phyloP scores from a whole-genome alignment of 2,888 invertebrate species.

The Nemurella pictetii region DNA sequence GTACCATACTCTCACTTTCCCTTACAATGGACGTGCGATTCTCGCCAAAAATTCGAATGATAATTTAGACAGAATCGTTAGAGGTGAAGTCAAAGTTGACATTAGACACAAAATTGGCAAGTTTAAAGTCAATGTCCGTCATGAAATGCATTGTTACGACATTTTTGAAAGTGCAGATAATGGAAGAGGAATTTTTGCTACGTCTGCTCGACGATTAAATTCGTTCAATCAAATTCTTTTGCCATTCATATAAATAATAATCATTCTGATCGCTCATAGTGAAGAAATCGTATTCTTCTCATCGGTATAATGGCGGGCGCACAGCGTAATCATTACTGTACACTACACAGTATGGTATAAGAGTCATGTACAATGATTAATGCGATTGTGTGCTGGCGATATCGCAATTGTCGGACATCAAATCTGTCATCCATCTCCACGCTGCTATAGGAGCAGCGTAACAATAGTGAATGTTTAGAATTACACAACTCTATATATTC shows the following conservation, averaged over 20 bases:
- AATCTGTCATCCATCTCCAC: not conserved
- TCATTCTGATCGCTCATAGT: not conserved
- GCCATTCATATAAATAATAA: not conserved
- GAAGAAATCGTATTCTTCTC: not conserved
- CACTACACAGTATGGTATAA: not conserved
- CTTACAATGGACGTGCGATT: not conserved
- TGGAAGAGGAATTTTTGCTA: not conserved
- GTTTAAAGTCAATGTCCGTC: not conserved
- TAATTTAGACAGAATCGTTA: not conserved
- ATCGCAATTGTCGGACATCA: not conserved
- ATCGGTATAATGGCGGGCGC: not conserved
- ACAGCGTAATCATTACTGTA: not conserved
- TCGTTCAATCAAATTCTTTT: not conserved
- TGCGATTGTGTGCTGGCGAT: not conserved
- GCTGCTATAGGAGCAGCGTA: not conserved
- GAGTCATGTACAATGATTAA: not conserved
- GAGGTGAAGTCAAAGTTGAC: not conserved
- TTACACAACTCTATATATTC: not conserved
- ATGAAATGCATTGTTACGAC: not conserved
- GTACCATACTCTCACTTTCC: not conserved
- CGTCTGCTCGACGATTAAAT: not conserved
- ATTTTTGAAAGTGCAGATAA: not conserved
- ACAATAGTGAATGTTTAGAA: constrained; percentile 9
- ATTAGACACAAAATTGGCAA: not conserved
- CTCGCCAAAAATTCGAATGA: not conserved